Evolutionary conservation across 2,888 invertebrate genomes (phyloP).

Genomic region (Bruchidius siliquastri): DNA sequence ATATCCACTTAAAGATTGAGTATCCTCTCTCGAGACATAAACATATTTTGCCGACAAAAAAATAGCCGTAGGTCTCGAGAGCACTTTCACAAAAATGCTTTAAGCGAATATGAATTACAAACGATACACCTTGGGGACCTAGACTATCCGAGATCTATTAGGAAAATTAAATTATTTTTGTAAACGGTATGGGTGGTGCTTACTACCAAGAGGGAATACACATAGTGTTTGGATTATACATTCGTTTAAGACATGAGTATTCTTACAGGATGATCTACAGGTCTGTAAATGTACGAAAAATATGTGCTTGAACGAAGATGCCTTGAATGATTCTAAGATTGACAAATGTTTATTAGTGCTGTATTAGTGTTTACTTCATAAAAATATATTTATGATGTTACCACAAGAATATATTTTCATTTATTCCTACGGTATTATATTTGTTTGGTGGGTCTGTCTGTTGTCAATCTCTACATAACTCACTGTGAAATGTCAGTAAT

Average conservation of each 20-base stretch:
- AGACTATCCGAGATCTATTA: slow-evolving; percentile 23
- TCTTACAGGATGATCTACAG: neutral
- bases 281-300: too few species aligned
- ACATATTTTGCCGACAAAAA: slow-evolving; percentile 1
- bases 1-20: neutral
- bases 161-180: slow-evolving; percentile 35
- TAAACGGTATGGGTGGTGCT: slow-evolving; percentile 18
- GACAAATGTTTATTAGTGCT: too few species aligned
- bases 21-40: neutral
- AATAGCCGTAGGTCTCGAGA: neutral
- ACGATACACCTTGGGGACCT: slow-evolving; percentile 20
- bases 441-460: too few species aligned
- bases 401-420: too few species aligned
- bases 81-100: neutral
- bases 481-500: too few species aligned
- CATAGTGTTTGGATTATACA: neutral
- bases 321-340: too few species aligned
- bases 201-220: neutral
- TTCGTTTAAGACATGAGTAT: neutral
- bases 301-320: too few species aligned
- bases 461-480: too few species aligned
- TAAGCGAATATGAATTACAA: slow-evolving; percentile 7
- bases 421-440: too few species aligned
- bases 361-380: too few species aligned
- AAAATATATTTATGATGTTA: too few species aligned